Percentiles rank a stretch among this genome's conserved stretches.
Conservation (phyloP, 2,797 vertebrate genomes). For the Malacoctenus gilli region DNA sequence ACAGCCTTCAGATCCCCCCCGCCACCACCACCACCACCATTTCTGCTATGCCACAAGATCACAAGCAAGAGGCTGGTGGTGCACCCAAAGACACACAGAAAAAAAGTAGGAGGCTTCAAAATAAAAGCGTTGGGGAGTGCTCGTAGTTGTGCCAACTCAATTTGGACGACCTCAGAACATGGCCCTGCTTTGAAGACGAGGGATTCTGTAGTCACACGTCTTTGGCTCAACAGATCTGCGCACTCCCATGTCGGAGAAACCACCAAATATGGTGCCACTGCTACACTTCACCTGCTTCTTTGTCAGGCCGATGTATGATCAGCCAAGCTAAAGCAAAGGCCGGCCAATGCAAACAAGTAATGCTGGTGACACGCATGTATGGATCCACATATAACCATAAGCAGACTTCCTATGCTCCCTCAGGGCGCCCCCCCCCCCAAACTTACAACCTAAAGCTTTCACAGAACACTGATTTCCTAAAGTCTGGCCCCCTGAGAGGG, state of each 20-base stretch:
- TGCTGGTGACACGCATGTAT: constrained; percentile 24
- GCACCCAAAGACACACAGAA: too few relatives aligned
- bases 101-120: too few relatives aligned
- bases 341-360: constrained; percentile 10
- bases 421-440: constrained; percentile 34
- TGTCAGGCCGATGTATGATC: constrained; percentile 10
- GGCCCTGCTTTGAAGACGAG: too few relatives aligned
- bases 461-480: constrained; percentile 38
- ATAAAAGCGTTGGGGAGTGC: too few relatives aligned
- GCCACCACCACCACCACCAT: too few relatives aligned
- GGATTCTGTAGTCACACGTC: too few relatives aligned
- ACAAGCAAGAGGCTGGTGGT: too few relatives aligned
- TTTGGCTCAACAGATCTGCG: too few relatives aligned
- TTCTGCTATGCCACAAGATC: too few relatives aligned
- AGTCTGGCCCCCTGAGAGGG: constrained; percentile 27
- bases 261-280: constrained; percentile 30
- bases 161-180: too few relatives aligned
- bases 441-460: constrained; percentile 22
- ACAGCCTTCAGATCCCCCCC: too few relatives aligned
- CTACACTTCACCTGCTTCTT: constrained; percentile 26
- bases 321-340: constrained; percentile 22
- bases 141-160: too few relatives aligned
- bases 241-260: constrained; percentile 12
- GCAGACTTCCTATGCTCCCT: constrained; percentile 31
- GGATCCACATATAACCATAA: constrained; percentile 32